These are phyloP conservation scores for Melikaiella ostensackeni DNA, from an alignment of 2,888 invertebrate genomes.

Conservation along the genomic window DNA sequence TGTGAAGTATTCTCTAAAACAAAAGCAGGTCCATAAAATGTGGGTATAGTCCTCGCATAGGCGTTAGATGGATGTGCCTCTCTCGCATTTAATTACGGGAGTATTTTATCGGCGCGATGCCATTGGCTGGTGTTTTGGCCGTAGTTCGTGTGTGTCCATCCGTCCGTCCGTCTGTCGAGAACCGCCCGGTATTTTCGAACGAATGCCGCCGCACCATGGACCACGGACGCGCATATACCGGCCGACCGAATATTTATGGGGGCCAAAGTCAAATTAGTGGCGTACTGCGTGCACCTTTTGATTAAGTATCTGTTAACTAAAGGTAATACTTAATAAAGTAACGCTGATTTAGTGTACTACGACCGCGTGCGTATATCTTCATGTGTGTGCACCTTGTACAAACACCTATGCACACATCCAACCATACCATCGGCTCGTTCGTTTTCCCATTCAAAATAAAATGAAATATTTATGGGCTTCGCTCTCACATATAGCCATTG, in stretches of 20 bases:
- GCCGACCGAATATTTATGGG: slow-evolving; percentile 76
- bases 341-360: slow-evolving; percentile 75
- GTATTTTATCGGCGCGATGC: slow-evolving; percentile 74
- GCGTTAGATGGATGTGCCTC: slow-evolving; percentile 67
- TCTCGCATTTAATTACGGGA: slow-evolving; percentile 75
- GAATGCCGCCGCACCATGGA: slow-evolving; percentile 55
- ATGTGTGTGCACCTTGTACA: slow-evolving; percentile 50
- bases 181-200: slow-evolving; percentile 68
- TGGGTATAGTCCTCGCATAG: slow-evolving; percentile 49
- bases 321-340: slow-evolving; percentile 78
- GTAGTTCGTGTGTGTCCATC: slow-evolving; percentile 56
- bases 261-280: slow-evolving; percentile 78
- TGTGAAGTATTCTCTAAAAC: background rate
- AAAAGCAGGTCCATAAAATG: slow-evolving; percentile 34
- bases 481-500: slow-evolving; percentile 51
- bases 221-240: slow-evolving; percentile 56
- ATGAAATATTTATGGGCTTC: slow-evolving; percentile 74
- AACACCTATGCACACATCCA: slow-evolving; percentile 42
- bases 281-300: slow-evolving; percentile 77
- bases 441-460: slow-evolving; percentile 76
- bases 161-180: slow-evolving; percentile 51
- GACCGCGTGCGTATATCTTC: slow-evolving; percentile 51
- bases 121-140: slow-evolving; percentile 69
- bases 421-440: slow-evolving; percentile 69
- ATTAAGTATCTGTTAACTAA: slow-evolving; percentile 78